Evolutionary conservation across 2,888 invertebrate species (phyloP).

Genomic region (Agrotis segetum): DNA sequence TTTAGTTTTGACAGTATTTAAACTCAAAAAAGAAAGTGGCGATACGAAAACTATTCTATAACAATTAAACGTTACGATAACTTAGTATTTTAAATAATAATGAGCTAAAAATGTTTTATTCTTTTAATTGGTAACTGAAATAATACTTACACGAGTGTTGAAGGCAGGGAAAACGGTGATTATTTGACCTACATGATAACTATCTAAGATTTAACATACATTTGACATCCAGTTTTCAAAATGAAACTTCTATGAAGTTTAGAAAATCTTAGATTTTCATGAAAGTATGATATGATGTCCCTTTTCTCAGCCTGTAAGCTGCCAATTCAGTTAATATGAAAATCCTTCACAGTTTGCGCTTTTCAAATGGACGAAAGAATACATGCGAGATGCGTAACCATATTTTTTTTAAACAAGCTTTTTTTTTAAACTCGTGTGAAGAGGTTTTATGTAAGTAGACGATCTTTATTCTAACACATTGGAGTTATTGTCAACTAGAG

Average conservation of each 20-base stretch:
- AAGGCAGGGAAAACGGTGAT: constrained; percentile 10
- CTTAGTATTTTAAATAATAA: constrained; percentile 6
- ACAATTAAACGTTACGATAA: constrained; percentile 17
- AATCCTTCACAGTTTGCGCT: constrained; percentile 12
- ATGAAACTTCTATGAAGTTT: constrained; percentile 35
- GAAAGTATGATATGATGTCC: constrained; percentile 35
- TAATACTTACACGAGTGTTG: constrained; percentile 51
- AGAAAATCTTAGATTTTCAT: constrained; percentile 44
- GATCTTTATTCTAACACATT: constrained; percentile 31
- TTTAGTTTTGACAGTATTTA: constrained; percentile 32
- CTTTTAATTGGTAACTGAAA: constrained; percentile 56
- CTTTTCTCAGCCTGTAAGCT: constrained; percentile 5
- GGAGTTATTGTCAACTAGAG: constrained; percentile 57
- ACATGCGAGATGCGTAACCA: neutral
- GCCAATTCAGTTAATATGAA: neutral
- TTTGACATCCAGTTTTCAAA: constrained; percentile 11
- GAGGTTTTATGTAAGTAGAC: constrained; percentile 16
- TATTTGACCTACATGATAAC: constrained; percentile 3
- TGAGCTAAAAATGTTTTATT: constrained; percentile 20
- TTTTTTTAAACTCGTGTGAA: constrained; percentile 6
- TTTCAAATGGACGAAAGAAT: neutral
- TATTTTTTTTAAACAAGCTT: neutral
- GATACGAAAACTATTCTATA: constrained; percentile 35
- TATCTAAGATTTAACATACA: constrained; percentile 4
- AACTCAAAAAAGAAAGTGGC: constrained; percentile 43